These are phyloP conservation scores for Zaprionus obscuricornis DNA, from an alignment of 2,888 invertebrate species.

Conservation along the genomic window DNA sequence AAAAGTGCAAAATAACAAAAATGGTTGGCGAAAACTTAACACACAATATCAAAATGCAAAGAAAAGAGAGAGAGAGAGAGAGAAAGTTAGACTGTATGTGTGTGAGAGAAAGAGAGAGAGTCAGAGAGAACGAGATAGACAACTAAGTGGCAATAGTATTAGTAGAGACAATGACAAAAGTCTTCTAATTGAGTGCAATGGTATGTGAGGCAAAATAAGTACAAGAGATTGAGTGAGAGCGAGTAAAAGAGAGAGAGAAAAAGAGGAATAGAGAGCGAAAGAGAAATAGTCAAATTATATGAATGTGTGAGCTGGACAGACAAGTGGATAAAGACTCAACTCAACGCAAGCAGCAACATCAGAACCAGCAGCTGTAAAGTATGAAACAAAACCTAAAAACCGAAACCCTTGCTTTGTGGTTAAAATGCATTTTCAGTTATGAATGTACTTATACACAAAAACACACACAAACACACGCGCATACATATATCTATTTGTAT, in stretches of 20 bases:
- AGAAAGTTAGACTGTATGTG: constrained; percentile 4
- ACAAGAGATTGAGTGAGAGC: neutral
- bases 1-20: constrained; percentile 77
- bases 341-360: constrained; percentile 38
- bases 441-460: constrained; percentile 49
- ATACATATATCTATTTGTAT: constrained; percentile 2
- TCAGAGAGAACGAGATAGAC: constrained; percentile 5
- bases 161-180: constrained; percentile 59
- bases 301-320: constrained; percentile 24
- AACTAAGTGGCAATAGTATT: constrained; percentile 17
- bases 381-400: constrained; percentile 51
- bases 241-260: neutral
- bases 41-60: constrained; percentile 32
- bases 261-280: constrained; percentile 2
- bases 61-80: constrained; percentile 5
- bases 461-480: neutral
- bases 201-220: constrained; percentile 28
- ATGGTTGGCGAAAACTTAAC: constrained; percentile 68
- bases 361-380: constrained; percentile 43
- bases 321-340: constrained; percentile 48
- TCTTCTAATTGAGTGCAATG: constrained; percentile 76
- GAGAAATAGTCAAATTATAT: constrained; percentile 3
- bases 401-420: constrained; percentile 49
- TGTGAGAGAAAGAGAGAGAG: constrained; percentile 22
- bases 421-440: constrained; percentile 75